Base-by-base conservation (phyloP, 2,888 invertebrate genomes). In the Caenorhabditis doughertyi region DNA sequence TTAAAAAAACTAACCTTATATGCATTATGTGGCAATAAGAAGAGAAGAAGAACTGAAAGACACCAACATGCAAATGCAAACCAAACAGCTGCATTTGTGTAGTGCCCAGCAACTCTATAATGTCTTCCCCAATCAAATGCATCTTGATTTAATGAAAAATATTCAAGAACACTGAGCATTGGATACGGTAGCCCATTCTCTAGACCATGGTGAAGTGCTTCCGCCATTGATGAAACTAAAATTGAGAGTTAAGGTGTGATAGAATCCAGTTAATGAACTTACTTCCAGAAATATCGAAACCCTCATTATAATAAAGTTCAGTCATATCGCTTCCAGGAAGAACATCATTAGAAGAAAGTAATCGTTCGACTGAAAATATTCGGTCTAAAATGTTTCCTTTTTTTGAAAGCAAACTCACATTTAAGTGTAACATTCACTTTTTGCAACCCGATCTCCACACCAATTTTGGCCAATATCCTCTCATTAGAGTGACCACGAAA, bases 71-170 rank as follows among this genome's bases (percentile, higher is more conserved):
- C 79, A 29, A 82, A 82, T 35, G 68, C 82, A 47, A 82, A 88
- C 87, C 84, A 83, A 11, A 88, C 71, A 9, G 84, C 85, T 18
- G 90, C 88, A 62, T 87, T 49, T 1, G 90, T 85, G 77, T 89
- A 91, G 64, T 90, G 88, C 9, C 90, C 90, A 27, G 90, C 90
- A n/a, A 88, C 86, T 32, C 90, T 82, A 53, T 90, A 90, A 51
- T 88, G 88, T 60, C 87, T 68, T 32, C 89, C 89, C 89, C 89
- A 90, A 44, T 88, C 89, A 58, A 90, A 90, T 1, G 89, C 85
- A 62, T 89, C 89, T 71, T 90, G 88, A 79, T 88, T 87, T 44
- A 88, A 72, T 23, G 85, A 87, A 60, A 88, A 88, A 76, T 88
- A 87, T 60, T 90, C 90, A 8, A 90, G 82, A 16, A 90, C 89